A percentile compares a stretch with the other conserved stretches of the same genome.
Conservation (phyloP, 2,797 vertebrate species). For the Paedocypris micromegethes region DNA sequence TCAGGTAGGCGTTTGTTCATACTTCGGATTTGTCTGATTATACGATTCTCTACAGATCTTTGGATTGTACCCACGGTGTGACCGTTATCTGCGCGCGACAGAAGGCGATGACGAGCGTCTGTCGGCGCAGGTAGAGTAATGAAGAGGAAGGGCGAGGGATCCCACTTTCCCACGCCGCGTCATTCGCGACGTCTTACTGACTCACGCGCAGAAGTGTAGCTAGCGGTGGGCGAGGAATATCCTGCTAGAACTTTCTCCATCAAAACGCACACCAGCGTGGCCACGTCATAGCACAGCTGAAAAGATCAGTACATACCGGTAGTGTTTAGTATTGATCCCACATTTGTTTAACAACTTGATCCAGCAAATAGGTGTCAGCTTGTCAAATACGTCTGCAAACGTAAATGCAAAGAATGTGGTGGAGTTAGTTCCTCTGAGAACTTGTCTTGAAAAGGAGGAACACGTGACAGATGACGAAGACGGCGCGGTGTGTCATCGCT, state of each 20-base stretch:
- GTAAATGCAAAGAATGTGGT: no score
- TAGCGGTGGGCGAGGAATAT: conserved; percentile 47
- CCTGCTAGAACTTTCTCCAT: conserved; percentile 45
- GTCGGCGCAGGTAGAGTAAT: conserved; percentile 42
- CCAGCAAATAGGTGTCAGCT: no score
- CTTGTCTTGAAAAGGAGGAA: conserved; percentile 18
- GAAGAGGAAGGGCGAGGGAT: conserved; percentile 45
- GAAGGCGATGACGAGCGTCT: conserved; percentile 23
- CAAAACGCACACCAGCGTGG: background rate
- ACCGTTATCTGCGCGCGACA: background rate
- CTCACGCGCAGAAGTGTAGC: conserved; percentile 14
- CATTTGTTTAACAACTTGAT: conserved; percentile 2
- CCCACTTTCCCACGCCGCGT: conserved; percentile 46
- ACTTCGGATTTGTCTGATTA: no score
- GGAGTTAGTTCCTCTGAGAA: background rate
- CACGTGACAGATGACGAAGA: conserved; percentile 38
- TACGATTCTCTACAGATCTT: no score
- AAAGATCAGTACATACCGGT: no score
- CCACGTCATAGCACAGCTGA: conserved; percentile 17
- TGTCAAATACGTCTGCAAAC: no score
- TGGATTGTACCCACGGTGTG: background rate
- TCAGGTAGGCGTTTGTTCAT: no score
- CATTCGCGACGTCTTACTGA: conserved; percentile 38
- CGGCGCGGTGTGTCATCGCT: conserved; percentile 43
- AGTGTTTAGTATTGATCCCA: no score